phyloP scores from a whole-genome alignment of 2,113 vertebrate species.

The Sylvia atricapilla region DNA sequence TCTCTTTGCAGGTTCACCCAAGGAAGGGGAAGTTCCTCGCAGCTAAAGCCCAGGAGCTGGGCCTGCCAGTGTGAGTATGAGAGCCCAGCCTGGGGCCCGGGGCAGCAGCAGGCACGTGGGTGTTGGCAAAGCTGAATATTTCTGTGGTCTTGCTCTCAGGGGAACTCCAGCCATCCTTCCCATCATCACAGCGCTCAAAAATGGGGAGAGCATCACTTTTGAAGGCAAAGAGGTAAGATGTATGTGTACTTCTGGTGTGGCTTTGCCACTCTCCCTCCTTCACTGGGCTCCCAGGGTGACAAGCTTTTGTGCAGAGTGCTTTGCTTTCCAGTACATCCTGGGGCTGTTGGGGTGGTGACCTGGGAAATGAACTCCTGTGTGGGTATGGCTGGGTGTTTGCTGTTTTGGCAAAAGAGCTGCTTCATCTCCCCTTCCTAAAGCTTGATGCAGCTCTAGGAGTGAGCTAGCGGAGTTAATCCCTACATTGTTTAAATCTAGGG shows the following conservation, averaged over 20 bases:
- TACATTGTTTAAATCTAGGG: not conserved
- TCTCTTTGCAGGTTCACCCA: constrained; percentile 70
- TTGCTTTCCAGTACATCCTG: accelerated
- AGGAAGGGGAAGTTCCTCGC: constrained; percentile 91
- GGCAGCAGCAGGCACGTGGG: not conserved
- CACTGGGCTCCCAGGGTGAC: not conserved
- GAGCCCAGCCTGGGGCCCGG: not conserved
- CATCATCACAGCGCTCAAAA: constrained; percentile 84
- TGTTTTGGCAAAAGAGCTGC: not conserved
- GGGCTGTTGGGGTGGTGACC: not conserved
- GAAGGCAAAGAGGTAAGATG: constrained; percentile 86
- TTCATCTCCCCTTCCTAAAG: not conserved
- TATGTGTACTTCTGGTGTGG: not conserved
- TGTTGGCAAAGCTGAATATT: not conserved
- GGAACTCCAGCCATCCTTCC: constrained; percentile 90
- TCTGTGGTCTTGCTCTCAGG: constrained; percentile 61
- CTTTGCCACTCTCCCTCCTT: not conserved
- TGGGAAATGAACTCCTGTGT: not conserved
- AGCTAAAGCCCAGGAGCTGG: constrained; percentile 83
- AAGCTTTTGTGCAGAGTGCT: not conserved
- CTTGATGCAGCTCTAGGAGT: not conserved
- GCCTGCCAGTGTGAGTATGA: constrained; percentile 89
- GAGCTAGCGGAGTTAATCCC: not conserved
- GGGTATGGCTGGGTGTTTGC: not conserved
- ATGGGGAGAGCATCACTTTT: constrained; percentile 77